phyloP scores from a whole-genome alignment of 2,113 vertebrate species.

The Spheniscus mendiculus region DNA sequence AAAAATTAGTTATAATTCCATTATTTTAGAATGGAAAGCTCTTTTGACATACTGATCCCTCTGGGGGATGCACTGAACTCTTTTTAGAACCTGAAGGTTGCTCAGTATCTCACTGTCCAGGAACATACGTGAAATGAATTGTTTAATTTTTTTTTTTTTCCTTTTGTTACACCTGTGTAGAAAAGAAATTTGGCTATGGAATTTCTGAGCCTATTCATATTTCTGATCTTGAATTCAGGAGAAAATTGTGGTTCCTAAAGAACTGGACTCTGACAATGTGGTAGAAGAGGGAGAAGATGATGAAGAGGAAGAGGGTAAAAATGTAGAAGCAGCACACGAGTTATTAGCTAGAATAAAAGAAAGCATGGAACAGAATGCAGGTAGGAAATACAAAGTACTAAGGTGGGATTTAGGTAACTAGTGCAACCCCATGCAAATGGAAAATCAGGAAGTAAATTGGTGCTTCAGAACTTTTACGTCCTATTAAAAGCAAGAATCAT shows the following conservation, averaged over 20 bases:
- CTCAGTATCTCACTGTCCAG: neutral
- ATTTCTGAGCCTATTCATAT: neutral
- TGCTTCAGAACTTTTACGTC: neutral
- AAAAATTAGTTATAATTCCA: neutral
- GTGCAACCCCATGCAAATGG: neutral
- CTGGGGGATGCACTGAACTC: neutral
- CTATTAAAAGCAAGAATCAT: neutral
- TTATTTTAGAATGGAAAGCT: neutral
- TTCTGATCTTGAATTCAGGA: slow-evolving; percentile 58
- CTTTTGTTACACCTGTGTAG: neutral
- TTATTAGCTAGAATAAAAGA: slow-evolving; percentile 80
- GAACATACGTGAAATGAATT: neutral
- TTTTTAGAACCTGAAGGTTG: neutral
- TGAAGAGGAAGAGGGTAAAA: slow-evolving; percentile 56
- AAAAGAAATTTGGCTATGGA: neutral
- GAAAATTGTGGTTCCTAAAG: slow-evolving; percentile 40
- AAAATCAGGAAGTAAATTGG: neutral
- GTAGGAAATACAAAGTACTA: slow-evolving; percentile 43
- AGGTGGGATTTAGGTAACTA: neutral
- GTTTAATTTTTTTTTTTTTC: neutral
- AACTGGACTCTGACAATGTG: neutral
- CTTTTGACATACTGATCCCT: neutral
- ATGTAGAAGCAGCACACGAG: slow-evolving; percentile 67
- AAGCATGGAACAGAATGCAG: slow-evolving; percentile 80
- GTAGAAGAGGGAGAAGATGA: neutral